A percentile compares a stretch with the other conserved stretches of the same genome.
These are phyloP conservation scores for Bolborhynchus lineola DNA, from an alignment of 2,113 vertebrate species.

Conservation along the genomic window DNA sequence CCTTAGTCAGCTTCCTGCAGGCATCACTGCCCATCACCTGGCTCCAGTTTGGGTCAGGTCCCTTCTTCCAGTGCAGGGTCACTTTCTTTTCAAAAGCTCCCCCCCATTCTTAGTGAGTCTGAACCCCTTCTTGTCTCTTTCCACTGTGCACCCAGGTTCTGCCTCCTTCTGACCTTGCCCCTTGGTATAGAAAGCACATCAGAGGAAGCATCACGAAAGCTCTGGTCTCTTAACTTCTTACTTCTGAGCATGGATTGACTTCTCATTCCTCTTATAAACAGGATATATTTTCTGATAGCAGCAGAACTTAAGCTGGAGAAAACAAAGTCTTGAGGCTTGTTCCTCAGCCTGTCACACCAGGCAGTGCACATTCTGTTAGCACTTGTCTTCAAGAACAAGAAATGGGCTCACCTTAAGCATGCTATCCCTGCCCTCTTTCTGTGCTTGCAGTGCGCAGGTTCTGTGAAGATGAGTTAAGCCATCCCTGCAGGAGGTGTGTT, in stretches of 20 bases:
- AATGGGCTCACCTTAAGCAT: background rate
- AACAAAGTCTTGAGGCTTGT: background rate
- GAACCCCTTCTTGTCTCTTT: background rate
- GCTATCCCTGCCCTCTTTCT: background rate
- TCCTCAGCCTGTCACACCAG: accelerated
- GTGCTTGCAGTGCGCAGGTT: background rate
- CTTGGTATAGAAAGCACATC: background rate
- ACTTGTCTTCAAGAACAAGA: background rate
- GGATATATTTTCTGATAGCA: background rate
- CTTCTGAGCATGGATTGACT: background rate
- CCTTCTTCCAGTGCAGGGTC: background rate
- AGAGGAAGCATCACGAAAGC: background rate
- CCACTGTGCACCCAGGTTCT: background rate
- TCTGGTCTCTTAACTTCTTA: background rate
- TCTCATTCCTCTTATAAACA: background rate
- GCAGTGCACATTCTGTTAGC: accelerated
- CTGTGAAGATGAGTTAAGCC: background rate
- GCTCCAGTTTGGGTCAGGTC: background rate
- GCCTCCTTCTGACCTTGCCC: background rate
- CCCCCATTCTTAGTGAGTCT: background rate
- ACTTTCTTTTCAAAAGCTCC: background rate
- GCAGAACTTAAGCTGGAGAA: background rate
- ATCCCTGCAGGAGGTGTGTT: background rate
- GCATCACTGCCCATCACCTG: background rate
- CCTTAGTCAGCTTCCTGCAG: background rate